phyloP scores from a whole-genome alignment of 2,797 vertebrate genomes.

The Ctenochaetus hawaiiensis region DNA sequence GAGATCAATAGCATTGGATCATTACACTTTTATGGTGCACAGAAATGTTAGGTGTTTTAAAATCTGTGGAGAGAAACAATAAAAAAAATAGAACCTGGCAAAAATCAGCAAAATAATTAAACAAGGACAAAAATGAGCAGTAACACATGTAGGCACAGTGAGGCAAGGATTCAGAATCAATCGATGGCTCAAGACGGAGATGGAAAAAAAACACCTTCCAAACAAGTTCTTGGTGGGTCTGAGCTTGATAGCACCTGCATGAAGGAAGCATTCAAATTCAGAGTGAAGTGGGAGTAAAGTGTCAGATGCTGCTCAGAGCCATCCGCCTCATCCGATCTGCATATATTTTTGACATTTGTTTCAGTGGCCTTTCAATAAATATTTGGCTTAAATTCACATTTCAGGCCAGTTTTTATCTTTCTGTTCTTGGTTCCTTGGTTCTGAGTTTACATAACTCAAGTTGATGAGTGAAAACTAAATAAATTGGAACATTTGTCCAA shows the following conservation, averaged over 20 bases:
- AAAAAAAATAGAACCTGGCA: background rate
- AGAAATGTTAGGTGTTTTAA: background rate
- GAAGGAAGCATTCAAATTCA: conserved; percentile 56
- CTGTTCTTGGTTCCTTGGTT: conserved; percentile 5
- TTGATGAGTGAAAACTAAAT: background rate
- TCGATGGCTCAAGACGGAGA: conserved; percentile 14
- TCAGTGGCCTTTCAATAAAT: conserved; percentile 32
- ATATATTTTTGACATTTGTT: conserved; percentile 55
- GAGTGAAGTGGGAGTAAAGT: conserved; percentile 56
- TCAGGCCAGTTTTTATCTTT: background rate
- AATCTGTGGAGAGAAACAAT: background rate
- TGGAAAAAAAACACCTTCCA: conserved; percentile 2
- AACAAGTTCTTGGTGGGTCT: background rate
- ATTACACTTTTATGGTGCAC: too few relatives aligned
- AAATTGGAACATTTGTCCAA: background rate
- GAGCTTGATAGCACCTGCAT: conserved; percentile 36
- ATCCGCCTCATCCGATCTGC: conserved; percentile 39
- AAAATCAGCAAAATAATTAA: background rate
- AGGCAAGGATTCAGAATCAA: conserved; percentile 32
- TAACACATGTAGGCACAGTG: background rate
- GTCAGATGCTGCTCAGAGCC: conserved; percentile 47
- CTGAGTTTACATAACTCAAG: background rate
- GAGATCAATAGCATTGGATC: background rate
- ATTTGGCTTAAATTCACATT: background rate
- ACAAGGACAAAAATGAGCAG: background rate